phyloP scores from a whole-genome alignment of 2,797 vertebrate genomes.

The Spheniscus humboldti region DNA sequence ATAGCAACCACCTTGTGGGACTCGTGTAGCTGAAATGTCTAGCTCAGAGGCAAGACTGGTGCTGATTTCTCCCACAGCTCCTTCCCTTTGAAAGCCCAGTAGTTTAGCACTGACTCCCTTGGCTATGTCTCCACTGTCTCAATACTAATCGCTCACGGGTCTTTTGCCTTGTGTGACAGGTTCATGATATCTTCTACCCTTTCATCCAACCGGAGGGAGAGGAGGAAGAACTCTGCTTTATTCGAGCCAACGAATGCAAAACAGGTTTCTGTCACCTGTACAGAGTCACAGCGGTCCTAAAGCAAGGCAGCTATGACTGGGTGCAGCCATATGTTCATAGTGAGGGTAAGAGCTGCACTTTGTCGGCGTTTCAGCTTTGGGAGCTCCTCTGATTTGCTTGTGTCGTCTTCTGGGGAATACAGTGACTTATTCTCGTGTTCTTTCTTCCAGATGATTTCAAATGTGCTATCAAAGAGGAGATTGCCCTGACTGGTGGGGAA shows the following conservation, averaged over 20 bases:
- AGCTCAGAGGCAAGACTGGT: neutral
- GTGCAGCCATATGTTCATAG: slow-evolving; percentile 70
- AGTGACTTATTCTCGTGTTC: neutral
- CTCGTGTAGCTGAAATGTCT: accelerated
- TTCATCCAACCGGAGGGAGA: slow-evolving; percentile 83
- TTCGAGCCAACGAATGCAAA: slow-evolving; percentile 87
- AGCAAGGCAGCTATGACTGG: slow-evolving; percentile 78
- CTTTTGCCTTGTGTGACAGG: slow-evolving; percentile 64
- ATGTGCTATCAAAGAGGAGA: slow-evolving; percentile 86
- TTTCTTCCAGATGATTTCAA: slow-evolving; percentile 83
- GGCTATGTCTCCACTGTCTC: neutral
- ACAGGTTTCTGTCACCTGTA: slow-evolving; percentile 92
- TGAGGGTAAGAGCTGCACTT: slow-evolving; percentile 67
- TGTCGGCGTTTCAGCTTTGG: accelerated
- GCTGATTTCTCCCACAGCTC: neutral
- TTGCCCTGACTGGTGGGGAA: slow-evolving; percentile 85
- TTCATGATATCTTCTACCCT: slow-evolving; percentile 91
- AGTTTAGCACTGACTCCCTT: neutral
- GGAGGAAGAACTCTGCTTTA: slow-evolving; percentile 85
- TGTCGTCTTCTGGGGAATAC: neutral
- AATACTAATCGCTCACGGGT: neutral
- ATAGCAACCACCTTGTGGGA: neutral
- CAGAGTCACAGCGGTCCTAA: slow-evolving; percentile 81
- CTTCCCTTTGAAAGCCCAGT: neutral
- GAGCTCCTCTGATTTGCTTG: neutral